phyloP scores from a whole-genome alignment of 2,113 vertebrate species.

The Coturnix japonica region DNA sequence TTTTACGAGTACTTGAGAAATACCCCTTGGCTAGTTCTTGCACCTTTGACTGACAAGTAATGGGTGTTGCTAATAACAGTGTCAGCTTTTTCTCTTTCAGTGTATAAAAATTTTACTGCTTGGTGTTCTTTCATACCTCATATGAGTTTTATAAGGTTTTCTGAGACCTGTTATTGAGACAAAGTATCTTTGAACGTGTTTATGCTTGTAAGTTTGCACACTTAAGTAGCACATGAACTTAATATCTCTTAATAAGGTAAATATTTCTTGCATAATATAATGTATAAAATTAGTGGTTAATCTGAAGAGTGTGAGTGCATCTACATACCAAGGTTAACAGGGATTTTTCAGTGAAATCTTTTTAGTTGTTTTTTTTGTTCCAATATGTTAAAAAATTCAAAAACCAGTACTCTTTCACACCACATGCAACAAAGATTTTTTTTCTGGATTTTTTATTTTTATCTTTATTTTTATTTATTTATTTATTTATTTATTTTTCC shows the following conservation, averaged over 20 bases:
- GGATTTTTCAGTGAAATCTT: not conserved
- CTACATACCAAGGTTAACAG: not conserved
- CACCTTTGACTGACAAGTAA: constrained; percentile 86
- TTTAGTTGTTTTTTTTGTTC: too few relatives aligned
- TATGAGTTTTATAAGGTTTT: not conserved
- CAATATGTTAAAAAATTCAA: not conserved
- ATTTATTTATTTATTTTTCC: not conserved
- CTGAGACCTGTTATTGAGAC: not conserved
- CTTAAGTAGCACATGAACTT: not conserved
- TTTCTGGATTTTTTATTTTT: not conserved
- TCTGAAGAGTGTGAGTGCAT: not conserved
- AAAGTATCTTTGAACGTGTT: not conserved
- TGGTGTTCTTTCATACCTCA: not conserved
- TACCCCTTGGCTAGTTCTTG: constrained; percentile 81
- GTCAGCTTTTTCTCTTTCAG: not conserved
- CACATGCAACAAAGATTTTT: not conserved
- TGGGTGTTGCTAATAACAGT: not conserved
- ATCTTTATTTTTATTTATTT: too few relatives aligned
- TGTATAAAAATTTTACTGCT: not conserved
- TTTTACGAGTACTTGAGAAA: constrained; percentile 89
- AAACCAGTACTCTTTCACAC: not conserved
- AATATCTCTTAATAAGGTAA: not conserved
- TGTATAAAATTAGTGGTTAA: not conserved
- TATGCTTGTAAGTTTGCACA: not conserved
- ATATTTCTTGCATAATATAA: not conserved